Evolutionary conservation across 2,797 vertebrate genomes (phyloP).

Genomic region (Cuniculus paca): DNA sequence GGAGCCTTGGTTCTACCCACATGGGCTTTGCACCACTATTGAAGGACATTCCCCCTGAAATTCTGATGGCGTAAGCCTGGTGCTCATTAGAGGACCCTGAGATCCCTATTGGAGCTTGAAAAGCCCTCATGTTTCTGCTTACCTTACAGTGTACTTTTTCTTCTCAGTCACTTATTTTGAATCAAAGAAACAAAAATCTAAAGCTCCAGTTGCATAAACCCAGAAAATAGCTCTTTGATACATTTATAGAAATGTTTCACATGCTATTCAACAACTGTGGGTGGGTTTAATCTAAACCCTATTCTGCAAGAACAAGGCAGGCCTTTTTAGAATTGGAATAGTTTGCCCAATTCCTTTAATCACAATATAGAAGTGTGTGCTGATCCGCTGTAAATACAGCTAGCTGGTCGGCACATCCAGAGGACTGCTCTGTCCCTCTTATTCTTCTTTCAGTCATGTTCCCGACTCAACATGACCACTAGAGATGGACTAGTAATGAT

Average conservation of each 20-base stretch:
- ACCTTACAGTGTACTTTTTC: neutral
- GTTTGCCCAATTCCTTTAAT: neutral
- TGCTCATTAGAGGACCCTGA: neutral
- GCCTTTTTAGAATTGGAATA: neutral
- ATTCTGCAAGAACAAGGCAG: neutral
- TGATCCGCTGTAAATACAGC: constrained; percentile 45
- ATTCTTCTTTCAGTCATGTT: constrained; percentile 61
- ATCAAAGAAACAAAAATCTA: neutral
- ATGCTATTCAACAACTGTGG: neutral
- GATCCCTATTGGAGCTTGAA: neutral
- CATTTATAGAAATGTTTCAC: neutral
- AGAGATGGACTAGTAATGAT: constrained; percentile 76
- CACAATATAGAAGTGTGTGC: neutral
- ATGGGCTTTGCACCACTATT: neutral
- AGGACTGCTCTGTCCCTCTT: neutral
- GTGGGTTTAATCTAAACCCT: neutral
- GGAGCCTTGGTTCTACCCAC: neutral
- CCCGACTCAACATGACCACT: neutral
- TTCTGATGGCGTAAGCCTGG: neutral
- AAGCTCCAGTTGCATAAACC: constrained; percentile 4
- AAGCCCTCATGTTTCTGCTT: neutral
- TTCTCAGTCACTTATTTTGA: constrained; percentile 47
- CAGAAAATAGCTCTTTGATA: neutral
- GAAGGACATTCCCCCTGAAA: neutral
- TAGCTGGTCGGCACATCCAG: constrained; percentile 66